Conservation (phyloP, 2,797 vertebrate genomes). For the Diglossa cyanea region DNA sequence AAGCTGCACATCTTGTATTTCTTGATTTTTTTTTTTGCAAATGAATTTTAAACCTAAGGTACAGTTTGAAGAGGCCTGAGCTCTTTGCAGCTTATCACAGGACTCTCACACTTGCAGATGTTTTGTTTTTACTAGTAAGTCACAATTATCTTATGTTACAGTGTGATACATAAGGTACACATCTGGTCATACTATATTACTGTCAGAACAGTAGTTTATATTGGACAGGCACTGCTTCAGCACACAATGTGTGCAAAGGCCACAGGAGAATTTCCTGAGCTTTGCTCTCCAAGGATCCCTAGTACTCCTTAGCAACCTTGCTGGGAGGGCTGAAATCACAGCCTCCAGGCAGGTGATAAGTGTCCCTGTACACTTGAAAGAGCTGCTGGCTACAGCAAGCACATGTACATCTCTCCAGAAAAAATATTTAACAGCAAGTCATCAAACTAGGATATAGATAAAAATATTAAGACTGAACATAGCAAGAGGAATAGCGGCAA, state of each 20-base stretch:
- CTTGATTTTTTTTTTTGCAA: background rate
- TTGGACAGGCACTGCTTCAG: background rate
- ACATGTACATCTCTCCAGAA: background rate
- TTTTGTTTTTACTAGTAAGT: background rate
- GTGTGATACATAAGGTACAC: background rate
- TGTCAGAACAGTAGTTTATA: background rate
- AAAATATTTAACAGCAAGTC: background rate
- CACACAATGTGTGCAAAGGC: background rate
- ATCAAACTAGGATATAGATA: background rate
- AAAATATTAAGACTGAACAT: background rate
- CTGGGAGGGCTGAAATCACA: constrained; percentile 16
- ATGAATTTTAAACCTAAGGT: background rate
- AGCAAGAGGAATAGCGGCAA: background rate
- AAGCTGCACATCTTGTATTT: background rate
- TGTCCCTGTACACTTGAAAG: background rate
- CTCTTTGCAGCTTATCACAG: background rate
- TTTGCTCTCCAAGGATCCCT: constrained; percentile 22
- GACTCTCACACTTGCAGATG: background rate
- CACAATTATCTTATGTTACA: background rate
- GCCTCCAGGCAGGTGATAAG: background rate
- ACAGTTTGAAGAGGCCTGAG: background rate
- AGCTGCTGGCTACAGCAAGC: background rate
- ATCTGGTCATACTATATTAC: background rate
- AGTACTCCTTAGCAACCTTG: constrained; percentile 48
- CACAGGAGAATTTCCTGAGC: constrained; percentile 31